Conservation (phyloP, 2,888 invertebrate genomes). For the Tryphoninae sp. region DNA sequence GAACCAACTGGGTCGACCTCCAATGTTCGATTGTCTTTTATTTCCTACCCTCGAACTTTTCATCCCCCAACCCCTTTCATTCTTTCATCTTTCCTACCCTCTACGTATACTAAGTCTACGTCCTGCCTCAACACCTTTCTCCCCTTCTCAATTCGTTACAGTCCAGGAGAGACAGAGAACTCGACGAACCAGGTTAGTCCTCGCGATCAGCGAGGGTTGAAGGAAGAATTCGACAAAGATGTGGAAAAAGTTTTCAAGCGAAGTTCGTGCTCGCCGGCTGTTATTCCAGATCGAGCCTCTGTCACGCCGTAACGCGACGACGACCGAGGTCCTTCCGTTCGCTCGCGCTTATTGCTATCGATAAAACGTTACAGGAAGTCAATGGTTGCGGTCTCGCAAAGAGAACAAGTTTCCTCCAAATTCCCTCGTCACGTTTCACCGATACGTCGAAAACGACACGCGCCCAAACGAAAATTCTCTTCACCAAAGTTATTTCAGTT, state of each 20-base stretch:
- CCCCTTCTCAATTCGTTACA: constrained; percentile 53
- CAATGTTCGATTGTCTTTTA: too few relatives aligned
- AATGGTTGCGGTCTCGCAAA: constrained; percentile 40
- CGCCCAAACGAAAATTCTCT: neutral
- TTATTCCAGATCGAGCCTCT: constrained; percentile 52
- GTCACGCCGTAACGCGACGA: constrained; percentile 48
- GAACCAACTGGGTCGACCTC: too few relatives aligned
- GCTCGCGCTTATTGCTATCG: constrained; percentile 74
- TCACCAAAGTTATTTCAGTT: too few relatives aligned
- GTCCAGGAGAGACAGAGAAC: constrained; percentile 58
- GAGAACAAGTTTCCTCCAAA: constrained; percentile 18
- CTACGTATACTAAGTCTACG: neutral
- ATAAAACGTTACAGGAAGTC: constrained; percentile 71
- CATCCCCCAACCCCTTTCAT: neutral
- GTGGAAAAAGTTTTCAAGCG: constrained; percentile 52
- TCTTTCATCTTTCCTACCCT: neutral
- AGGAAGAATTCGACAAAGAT: constrained; percentile 36
- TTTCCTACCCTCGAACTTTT: neutral
- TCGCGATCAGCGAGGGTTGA: constrained; percentile 26
- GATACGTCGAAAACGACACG: constrained; percentile 27
- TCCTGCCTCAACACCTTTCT: constrained; percentile 50
- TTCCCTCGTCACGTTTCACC: constrained; percentile 24
- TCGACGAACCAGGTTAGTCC: constrained; percentile 53
- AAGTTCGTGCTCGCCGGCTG: constrained; percentile 58
- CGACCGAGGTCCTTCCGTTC: constrained; percentile 45